phyloP scores from a whole-genome alignment of 2,888 invertebrate species.

The Tenthredo scrophulariae region DNA sequence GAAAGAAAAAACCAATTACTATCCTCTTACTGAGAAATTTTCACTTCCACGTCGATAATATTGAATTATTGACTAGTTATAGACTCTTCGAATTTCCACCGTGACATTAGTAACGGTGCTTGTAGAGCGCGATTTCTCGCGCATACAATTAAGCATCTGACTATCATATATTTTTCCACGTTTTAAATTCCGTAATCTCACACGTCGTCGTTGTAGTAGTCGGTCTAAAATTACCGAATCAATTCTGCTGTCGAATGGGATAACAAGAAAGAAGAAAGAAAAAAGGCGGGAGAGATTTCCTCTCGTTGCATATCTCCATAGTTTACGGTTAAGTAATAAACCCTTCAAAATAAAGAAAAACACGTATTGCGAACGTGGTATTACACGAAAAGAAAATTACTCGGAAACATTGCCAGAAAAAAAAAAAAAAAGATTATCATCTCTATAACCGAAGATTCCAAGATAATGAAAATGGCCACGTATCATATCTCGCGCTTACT shows the following conservation, averaged over 20 bases:
- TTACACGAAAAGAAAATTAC: not conserved
- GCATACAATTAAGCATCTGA: not conserved
- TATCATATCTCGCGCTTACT: constrained; percentile 42
- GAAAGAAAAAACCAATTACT: not conserved
- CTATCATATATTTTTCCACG: constrained; percentile 1
- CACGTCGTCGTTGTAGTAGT: not conserved
- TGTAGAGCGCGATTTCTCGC: constrained; percentile 3
- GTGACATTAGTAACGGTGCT: constrained; percentile 33
- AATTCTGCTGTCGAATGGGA: not conserved
- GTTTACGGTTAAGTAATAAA: not conserved
- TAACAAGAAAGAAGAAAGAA: not conserved
- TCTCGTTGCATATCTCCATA: not conserved
- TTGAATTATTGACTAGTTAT: constrained; percentile 36
- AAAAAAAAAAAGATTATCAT: not conserved
- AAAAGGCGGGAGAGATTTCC: constrained; percentile 32
- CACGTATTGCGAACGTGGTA: not conserved
- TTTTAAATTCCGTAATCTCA: not conserved
- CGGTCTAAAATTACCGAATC: not conserved
- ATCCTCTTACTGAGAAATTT: not conserved
- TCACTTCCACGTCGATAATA: constrained; percentile 45
- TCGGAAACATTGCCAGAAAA: constrained; percentile 15
- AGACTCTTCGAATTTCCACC: constrained; percentile 16
- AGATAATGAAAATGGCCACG: constrained; percentile 53
- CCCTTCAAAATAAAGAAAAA: not conserved
- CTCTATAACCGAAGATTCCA: constrained; percentile 33